phyloP scores from a whole-genome alignment of 2,888 invertebrate species.

The Ypsolopha sequella region DNA sequence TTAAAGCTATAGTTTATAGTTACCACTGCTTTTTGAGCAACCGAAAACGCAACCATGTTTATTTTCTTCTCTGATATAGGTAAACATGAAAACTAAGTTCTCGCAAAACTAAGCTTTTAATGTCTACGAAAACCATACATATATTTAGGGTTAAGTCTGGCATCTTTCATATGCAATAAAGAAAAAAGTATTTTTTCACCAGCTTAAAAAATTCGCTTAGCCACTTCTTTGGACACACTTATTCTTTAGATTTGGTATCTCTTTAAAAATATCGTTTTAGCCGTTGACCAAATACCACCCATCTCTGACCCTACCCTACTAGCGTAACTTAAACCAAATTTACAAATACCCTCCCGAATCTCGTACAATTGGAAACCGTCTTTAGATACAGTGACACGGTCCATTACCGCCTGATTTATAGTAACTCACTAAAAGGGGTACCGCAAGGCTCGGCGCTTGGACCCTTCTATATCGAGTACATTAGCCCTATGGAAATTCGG shows the following conservation, averaged over 20 bases:
- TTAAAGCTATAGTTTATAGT: too few relatives aligned
- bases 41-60: too few relatives aligned
- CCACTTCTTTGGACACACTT: neutral
- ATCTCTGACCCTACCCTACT: neutral
- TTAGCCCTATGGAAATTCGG: slow-evolving; percentile 57
- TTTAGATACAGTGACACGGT: slow-evolving; percentile 30
- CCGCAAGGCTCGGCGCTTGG: slow-evolving; percentile 49
- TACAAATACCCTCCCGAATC: too few relatives aligned
- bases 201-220: neutral
- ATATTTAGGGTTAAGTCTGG: too few relatives aligned
- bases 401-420: slow-evolving; percentile 65
- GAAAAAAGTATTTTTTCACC: too few relatives aligned
- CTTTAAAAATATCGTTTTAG: neutral
- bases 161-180: too few relatives aligned
- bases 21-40: too few relatives aligned
- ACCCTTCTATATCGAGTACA: slow-evolving; percentile 49
- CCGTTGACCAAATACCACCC: neutral
- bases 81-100: too few relatives aligned
- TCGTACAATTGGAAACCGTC: neutral
- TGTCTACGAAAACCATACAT: too few relatives aligned
- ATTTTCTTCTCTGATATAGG: too few relatives aligned
- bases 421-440: slow-evolving; percentile 58
- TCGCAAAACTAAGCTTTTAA: too few relatives aligned
- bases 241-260: neutral
- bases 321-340: too few relatives aligned